These are phyloP conservation scores for Pollenia griseotomentosa DNA, from an alignment of 2,888 invertebrate genomes.

Conservation along the genomic window DNA sequence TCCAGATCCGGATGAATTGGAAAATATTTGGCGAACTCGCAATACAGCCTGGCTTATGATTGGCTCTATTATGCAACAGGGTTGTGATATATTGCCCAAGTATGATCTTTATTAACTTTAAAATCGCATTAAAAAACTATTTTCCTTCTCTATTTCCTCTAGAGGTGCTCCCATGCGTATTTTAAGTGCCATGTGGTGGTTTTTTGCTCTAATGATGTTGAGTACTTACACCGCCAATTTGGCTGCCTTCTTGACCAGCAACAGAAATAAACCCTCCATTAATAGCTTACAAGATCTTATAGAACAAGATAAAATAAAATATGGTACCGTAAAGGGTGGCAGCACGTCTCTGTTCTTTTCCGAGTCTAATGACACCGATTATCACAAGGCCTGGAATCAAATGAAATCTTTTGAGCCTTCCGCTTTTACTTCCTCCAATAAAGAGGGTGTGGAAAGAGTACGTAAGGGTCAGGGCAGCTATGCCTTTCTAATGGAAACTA, in stretches of 20 bases:
- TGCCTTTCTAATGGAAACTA: conserved; percentile 98
- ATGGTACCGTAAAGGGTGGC: conserved; percentile 94
- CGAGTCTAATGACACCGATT: conserved; percentile 92
- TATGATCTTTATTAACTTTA: conserved; percentile 82
- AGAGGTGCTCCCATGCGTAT: conserved; percentile 95
- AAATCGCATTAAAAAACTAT: background rate
- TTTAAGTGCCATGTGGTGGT: conserved; percentile 96
- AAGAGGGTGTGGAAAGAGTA: conserved; percentile 94
- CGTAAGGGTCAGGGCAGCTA: conserved; percentile 90
- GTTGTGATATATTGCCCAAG: conserved; percentile 97
- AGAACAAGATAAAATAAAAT: conserved; percentile 96
- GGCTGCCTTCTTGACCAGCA: conserved; percentile 96
- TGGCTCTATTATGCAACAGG: conserved; percentile 96
- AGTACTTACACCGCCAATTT: conserved; percentile 97
- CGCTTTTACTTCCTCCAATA: conserved; percentile 91
- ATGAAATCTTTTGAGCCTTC: conserved; percentile 93
- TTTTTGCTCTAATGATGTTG: conserved; percentile 95
- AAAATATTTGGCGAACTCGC: conserved; percentile 93
- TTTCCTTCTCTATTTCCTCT: background rate
- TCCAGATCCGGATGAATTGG: conserved; percentile 91
- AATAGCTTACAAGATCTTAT: conserved; percentile 95
- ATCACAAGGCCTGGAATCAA: conserved; percentile 94
- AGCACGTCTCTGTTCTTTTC: conserved; percentile 96
- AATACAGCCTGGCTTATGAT: conserved; percentile 97
- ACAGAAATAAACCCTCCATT: conserved; percentile 94